Conservation (phyloP, 2,888 invertebrate genomes). For the Xylota sylvarum region DNA sequence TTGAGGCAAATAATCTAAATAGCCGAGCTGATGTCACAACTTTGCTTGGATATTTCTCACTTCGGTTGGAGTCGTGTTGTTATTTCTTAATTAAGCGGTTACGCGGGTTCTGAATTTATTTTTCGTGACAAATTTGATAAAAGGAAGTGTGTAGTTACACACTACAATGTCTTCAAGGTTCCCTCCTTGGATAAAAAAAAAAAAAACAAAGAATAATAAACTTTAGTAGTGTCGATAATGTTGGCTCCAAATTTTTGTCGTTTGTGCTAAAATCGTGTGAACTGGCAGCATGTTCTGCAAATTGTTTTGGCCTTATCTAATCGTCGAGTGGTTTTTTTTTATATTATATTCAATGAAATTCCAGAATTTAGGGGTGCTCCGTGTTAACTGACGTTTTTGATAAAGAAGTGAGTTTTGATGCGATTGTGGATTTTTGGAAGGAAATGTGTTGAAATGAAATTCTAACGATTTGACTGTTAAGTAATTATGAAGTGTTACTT, state of each 20-base stretch:
- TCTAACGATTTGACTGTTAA: neutral
- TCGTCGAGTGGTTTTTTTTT: slow-evolving; percentile 37
- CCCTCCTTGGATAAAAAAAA: neutral
- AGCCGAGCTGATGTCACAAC: slow-evolving; percentile 41
- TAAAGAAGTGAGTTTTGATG: slow-evolving; percentile 7
- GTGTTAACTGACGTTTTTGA: neutral
- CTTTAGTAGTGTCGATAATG: slow-evolving; percentile 17
- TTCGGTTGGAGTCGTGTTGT: slow-evolving; percentile 28
- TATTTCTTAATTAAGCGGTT: slow-evolving; percentile 32
- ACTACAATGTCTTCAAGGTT: slow-evolving; percentile 32
- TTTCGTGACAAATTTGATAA: slow-evolving; percentile 62
- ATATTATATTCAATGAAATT: slow-evolving; percentile 1
- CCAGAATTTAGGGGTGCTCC: neutral
- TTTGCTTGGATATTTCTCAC: slow-evolving; percentile 35
- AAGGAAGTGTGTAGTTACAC: slow-evolving; percentile 24
- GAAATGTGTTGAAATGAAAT: slow-evolving; percentile 12
- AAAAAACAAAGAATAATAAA: neutral
- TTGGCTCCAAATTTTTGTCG: neutral
- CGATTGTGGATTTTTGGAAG: slow-evolving; percentile 1
- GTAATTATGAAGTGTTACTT: neutral
- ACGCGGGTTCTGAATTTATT: slow-evolving; percentile 6
- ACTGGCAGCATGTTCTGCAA: slow-evolving; percentile 41
- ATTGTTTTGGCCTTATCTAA: slow-evolving; percentile 53
- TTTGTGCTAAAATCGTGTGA: slow-evolving; percentile 47
- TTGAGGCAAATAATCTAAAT: slow-evolving; percentile 30